Conservation (phyloP, 2,113 vertebrate species). For the Dicentrarchus labrax region DNA sequence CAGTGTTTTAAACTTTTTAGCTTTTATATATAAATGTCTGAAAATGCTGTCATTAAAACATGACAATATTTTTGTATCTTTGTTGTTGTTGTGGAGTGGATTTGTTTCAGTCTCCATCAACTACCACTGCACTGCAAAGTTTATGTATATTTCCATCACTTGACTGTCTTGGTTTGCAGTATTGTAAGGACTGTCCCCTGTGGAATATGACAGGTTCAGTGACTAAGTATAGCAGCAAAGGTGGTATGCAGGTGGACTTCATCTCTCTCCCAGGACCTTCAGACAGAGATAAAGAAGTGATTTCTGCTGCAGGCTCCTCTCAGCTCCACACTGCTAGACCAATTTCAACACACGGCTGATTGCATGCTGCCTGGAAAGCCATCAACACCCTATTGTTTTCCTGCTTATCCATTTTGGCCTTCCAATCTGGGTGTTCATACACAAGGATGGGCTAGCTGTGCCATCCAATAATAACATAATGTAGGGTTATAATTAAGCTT, state of each 20-base stretch:
- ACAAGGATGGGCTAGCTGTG: neutral
- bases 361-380: conserved; percentile 35
- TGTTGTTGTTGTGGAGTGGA: too few relatives aligned
- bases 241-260: conserved; percentile 45
- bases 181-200: conserved; percentile 23
- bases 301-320: conserved; percentile 29
- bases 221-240: conserved; percentile 53
- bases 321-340: conserved; percentile 39
- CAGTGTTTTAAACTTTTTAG: neutral
- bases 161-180: conserved; percentile 17
- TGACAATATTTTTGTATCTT: neutral
- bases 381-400: conserved; percentile 55
- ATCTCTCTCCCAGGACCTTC: conserved; percentile 39
- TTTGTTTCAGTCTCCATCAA: too few relatives aligned
- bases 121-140: neutral
- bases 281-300: conserved; percentile 54
- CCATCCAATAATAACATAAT: conserved; percentile 18
- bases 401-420: conserved; percentile 27
- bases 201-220: conserved; percentile 29
- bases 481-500: conserved; percentile 11
- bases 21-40: neutral
- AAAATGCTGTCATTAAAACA: neutral
- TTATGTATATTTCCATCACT: conserved; percentile 16
- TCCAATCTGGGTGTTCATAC: conserved; percentile 7
- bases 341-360: conserved; percentile 53